phyloP scores from a whole-genome alignment of 2,888 invertebrate genomes.

The Folsomia candida region DNA sequence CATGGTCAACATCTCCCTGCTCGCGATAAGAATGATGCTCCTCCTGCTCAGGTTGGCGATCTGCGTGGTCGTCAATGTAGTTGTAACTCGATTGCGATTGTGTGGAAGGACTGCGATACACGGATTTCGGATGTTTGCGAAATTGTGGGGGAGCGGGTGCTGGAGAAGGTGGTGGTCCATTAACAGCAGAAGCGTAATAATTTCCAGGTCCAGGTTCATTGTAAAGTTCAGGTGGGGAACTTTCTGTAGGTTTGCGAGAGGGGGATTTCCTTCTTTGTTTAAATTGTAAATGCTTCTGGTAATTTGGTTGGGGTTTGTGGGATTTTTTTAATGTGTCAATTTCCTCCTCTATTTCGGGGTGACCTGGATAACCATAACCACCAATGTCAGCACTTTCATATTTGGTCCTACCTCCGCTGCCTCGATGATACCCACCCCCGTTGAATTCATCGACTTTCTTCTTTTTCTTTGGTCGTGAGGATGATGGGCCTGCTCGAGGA shows the following conservation, averaged over 20 bases:
- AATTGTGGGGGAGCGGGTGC: background rate
- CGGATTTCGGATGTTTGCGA: background rate
- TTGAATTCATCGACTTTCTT: too few species aligned
- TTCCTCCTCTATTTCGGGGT: background rate
- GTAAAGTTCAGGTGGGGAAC: background rate
- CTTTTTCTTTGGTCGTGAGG: background rate
- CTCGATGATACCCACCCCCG: too few species aligned
- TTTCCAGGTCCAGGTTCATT: conserved; percentile 1
- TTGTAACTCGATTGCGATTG: conserved; percentile 25
- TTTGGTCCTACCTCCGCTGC: background rate
- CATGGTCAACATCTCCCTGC: background rate
- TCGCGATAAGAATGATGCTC: background rate
- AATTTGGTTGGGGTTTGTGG: background rate
- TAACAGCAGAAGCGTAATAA: conserved; percentile 13
- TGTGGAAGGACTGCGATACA: conserved; percentile 15
- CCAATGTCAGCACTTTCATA: background rate
- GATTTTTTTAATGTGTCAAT: background rate
- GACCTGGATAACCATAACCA: background rate
- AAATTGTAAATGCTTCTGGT: background rate
- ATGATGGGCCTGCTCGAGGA: conserved; percentile 32
- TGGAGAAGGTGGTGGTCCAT: conserved; percentile 12
- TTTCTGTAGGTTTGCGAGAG: conserved; percentile 18
- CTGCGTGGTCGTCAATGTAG: conserved; percentile 17
- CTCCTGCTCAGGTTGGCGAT: too few species aligned
- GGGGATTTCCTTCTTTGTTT: conserved; percentile 4